Conservation (phyloP, 2,797 vertebrate species). For the Gobio occitaniae region DNA sequence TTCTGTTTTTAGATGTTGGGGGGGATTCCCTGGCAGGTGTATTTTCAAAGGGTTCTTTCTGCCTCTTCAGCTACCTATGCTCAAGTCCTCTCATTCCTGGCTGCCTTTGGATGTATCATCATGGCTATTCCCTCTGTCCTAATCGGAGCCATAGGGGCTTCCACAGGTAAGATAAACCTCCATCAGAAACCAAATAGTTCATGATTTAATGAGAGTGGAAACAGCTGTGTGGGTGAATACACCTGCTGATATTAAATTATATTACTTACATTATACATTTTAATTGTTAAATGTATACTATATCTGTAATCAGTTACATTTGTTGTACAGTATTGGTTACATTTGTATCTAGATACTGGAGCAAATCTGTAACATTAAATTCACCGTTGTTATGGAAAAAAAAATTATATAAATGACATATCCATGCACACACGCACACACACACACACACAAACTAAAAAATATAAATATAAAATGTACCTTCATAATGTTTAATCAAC, state of each 20-base stretch:
- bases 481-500: neutral
- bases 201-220: neutral
- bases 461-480: too few species aligned
- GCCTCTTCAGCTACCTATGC: constrained; percentile 96
- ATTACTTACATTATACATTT: too few species aligned
- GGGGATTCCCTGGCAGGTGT: constrained; percentile 98
- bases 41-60: constrained; percentile 96
- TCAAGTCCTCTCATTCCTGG: constrained; percentile 94
- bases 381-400: too few species aligned
- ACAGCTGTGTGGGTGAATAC: neutral
- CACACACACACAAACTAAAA: too few species aligned
- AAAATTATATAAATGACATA: too few species aligned
- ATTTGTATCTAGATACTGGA: too few species aligned
- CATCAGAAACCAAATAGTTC: neutral
- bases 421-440: too few species aligned
- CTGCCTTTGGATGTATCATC: constrained; percentile 93
- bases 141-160: constrained; percentile 95
- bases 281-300: too few species aligned
- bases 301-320: too few species aligned
- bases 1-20: constrained; percentile 87
- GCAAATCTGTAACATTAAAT: too few species aligned
- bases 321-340: too few species aligned
- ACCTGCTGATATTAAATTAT: too few species aligned
- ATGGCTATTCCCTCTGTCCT: constrained; percentile 95
- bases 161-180: constrained; percentile 84